Evolutionary conservation across 2,888 invertebrate genomes (phyloP).

Genomic region (Fabriciana adippe): DNA sequence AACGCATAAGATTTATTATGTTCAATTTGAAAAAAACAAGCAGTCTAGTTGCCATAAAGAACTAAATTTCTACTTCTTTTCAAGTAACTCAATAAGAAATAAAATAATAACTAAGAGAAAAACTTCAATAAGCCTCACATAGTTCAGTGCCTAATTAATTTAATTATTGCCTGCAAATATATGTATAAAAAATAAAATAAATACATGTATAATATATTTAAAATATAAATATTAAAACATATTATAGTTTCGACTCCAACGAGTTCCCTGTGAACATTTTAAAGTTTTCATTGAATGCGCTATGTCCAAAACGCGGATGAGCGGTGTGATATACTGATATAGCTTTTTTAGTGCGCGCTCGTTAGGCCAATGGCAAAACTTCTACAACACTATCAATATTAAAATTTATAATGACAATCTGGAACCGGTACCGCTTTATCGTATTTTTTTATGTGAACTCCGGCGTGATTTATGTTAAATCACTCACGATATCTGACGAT

Average conservation of each 20-base stretch:
- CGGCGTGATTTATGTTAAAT: slow-evolving; percentile 48
- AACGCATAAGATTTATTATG: slow-evolving; percentile 12
- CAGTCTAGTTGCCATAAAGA: background rate
- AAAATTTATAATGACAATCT: slow-evolving; percentile 67
- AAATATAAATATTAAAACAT: slow-evolving; percentile 7
- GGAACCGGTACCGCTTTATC: slow-evolving; percentile 50
- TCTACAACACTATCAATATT: slow-evolving; percentile 65
- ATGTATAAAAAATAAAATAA: no score
- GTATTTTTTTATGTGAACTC: slow-evolving; percentile 41
- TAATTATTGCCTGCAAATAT: no score
- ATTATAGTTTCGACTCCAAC: slow-evolving; percentile 53
- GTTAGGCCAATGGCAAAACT: slow-evolving; percentile 69
- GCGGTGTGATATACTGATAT: slow-evolving; percentile 75
- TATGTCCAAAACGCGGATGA: slow-evolving; percentile 67
- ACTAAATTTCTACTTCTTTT: no score
- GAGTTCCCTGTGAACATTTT: slow-evolving; percentile 52
- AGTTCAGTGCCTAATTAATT: no score
- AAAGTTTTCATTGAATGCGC: slow-evolving; percentile 64
- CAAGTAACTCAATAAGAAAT: no score
- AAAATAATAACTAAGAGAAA: no score
- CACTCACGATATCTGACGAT: slow-evolving; percentile 37
- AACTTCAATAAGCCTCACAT: no score
- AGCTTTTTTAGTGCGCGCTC: slow-evolving; percentile 70
- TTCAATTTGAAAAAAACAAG: background rate
- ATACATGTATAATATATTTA: background rate